These are phyloP conservation scores for Charadrius vociferus DNA, from an alignment of 2,113 vertebrate genomes.

Conservation along the genomic window DNA sequence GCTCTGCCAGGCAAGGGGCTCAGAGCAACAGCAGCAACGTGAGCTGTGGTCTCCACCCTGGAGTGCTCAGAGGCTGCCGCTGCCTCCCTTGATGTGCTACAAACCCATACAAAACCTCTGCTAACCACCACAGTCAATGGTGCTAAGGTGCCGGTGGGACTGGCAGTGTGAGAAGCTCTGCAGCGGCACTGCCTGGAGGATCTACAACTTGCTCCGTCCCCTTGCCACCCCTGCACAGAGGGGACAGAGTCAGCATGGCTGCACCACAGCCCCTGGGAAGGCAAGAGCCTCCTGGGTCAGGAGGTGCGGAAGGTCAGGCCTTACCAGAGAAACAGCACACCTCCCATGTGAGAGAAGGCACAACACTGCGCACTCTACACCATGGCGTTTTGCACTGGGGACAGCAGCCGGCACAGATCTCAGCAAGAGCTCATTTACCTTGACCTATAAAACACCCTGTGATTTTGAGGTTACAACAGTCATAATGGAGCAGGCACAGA, in stretches of 20 bases:
- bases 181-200: background rate
- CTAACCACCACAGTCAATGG: background rate
- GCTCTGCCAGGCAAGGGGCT: background rate
- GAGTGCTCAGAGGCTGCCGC: background rate
- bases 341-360: accelerated
- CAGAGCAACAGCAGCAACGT: accelerated
- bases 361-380: background rate
- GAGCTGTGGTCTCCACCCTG: background rate
- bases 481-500: background rate
- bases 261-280: accelerated
- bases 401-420: background rate
- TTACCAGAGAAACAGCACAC: background rate
- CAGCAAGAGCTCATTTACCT: background rate
- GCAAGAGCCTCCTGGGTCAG: accelerated
- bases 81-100: background rate
- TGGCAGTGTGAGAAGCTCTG: background rate
- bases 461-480: slow-evolving; percentile 6
- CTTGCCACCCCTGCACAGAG: background rate
- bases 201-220: background rate
- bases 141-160: accelerated
- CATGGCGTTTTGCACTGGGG: accelerated
- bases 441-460: background rate
- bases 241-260: accelerated
- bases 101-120: background rate
- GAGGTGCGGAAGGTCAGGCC: background rate